These are phyloP conservation scores for Rhagologus leucostigma DNA, from an alignment of 2,113 vertebrate genomes.

Conservation along the genomic window DNA sequence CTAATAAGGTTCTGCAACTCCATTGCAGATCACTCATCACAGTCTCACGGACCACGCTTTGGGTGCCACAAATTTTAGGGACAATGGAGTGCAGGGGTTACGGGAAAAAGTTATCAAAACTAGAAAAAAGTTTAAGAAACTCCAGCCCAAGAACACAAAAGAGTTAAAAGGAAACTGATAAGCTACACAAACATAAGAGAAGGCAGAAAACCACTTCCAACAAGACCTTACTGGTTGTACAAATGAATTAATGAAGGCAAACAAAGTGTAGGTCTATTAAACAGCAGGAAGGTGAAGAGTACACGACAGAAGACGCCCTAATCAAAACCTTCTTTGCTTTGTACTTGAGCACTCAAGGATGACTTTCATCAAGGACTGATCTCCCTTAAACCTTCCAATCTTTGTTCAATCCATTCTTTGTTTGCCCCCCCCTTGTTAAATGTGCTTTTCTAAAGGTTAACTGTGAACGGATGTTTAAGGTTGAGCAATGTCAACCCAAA, in stretches of 20 bases:
- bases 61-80: neutral
- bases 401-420: neutral
- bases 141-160: neutral
- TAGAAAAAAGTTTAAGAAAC: neutral
- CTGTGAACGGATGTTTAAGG: neutral
- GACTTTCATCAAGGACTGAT: conserved; percentile 23
- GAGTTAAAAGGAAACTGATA: neutral
- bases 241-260: conserved; percentile 12
- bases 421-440: neutral
- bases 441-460: conserved; percentile 37
- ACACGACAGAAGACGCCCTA: neutral
- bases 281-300: neutral
- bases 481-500: neutral
- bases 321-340: conserved; percentile 38
- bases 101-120: neutral
- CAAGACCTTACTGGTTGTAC: neutral
- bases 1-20: neutral
- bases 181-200: neutral
- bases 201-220: neutral
- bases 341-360: conserved; percentile 4
- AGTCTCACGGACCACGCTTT: rapidly evolving
- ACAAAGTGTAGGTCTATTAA: conserved; percentile 1
- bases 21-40: neutral
- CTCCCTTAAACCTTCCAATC: conserved; percentile 12
- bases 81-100: neutral